Evolutionary conservation across 2,888 invertebrate genomes (phyloP).

Genomic region (Gymnosoma rotundatum): DNA sequence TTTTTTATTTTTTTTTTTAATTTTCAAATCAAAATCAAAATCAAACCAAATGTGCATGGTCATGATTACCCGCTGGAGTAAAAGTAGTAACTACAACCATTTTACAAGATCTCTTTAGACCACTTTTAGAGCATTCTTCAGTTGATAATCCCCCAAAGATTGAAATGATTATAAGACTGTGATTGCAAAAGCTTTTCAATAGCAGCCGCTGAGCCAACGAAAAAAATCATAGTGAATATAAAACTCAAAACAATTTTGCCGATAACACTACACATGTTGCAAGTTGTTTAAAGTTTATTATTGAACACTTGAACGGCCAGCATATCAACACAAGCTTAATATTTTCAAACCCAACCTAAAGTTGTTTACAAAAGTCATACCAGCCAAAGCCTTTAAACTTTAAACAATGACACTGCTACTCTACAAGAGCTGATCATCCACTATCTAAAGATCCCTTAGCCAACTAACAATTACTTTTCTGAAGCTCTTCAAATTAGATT

Average conservation of each 20-base stretch:
- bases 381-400: background rate
- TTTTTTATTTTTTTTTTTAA: too few species aligned
- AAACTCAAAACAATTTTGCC: slow-evolving; percentile 7
- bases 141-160: slow-evolving; percentile 65
- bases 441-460: background rate
- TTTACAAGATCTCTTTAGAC: slow-evolving; percentile 68
- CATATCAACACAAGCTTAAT: background rate
- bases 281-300: background rate
- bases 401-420: slow-evolving; percentile 24
- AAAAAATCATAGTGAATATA: background rate
- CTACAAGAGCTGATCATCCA: background rate
- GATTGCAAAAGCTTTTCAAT: background rate
- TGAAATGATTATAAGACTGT: background rate
- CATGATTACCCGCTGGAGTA: slow-evolving; percentile 35
- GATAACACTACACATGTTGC: slow-evolving; percentile 39
- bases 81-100: slow-evolving; percentile 45
- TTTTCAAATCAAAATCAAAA: slow-evolving; percentile 16
- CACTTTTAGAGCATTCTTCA: slow-evolving; percentile 59
- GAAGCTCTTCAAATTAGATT: slow-evolving; percentile 24
- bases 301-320: background rate
- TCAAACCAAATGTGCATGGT: slow-evolving; percentile 67
- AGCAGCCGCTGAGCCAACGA: background rate
- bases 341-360: slow-evolving; percentile 8
- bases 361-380: background rate
- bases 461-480: slow-evolving; percentile 3